These are phyloP conservation scores for Nymphalis urticae DNA, from an alignment of 2,888 invertebrate genomes.

Conservation along the genomic window DNA sequence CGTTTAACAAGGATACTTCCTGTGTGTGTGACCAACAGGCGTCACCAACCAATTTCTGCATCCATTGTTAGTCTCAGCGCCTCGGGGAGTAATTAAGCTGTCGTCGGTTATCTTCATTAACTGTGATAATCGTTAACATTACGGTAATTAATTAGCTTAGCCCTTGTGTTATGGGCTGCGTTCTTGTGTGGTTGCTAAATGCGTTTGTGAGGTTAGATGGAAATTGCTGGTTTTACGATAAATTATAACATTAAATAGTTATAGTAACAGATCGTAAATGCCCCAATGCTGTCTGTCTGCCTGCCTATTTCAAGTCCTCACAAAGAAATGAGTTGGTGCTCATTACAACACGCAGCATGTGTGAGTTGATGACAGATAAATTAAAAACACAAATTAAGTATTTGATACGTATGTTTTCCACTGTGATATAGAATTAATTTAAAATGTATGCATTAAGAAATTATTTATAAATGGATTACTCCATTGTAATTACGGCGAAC, in stretches of 20 bases:
- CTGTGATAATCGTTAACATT: slow-evolving; percentile 12
- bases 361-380: no score
- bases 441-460: background rate
- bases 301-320: no score
- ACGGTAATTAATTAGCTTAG: slow-evolving; percentile 10
- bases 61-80: slow-evolving; percentile 4
- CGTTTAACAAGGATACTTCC: background rate
- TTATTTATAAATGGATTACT: background rate
- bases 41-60: background rate
- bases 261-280: no score
- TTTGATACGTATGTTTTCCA: background rate
- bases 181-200: slow-evolving; percentile 2
- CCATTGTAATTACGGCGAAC: background rate
- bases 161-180: slow-evolving; percentile 7
- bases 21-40: background rate
- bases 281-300: no score
- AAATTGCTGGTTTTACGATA: background rate
- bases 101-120: slow-evolving; percentile 12
- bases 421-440: background rate
- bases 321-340: no score
- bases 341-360: no score
- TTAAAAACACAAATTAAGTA: no score
- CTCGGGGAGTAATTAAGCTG: slow-evolving; percentile 8
- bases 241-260: no score
- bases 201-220: background rate